These are phyloP conservation scores for Asteroscopus sphinx DNA, from an alignment of 2,888 invertebrate genomes.

Conservation along the genomic window DNA sequence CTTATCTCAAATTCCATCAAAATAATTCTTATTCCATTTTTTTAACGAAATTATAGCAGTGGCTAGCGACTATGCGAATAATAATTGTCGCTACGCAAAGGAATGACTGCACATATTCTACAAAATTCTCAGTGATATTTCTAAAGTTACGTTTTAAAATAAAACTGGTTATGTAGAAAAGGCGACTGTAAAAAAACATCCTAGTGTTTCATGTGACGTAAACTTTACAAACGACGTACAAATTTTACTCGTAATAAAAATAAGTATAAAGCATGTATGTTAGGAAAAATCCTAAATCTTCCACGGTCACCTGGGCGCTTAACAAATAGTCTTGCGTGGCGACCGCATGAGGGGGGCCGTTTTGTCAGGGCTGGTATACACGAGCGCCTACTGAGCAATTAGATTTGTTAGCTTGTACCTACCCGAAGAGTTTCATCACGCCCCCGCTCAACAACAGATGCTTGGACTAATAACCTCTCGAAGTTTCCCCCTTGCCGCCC, in stretches of 20 bases:
- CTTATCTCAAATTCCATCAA: constrained; percentile 55
- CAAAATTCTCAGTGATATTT: constrained; percentile 39
- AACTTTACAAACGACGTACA: constrained; percentile 42
- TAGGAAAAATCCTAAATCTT: constrained; percentile 59
- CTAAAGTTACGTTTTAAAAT: constrained; percentile 37
- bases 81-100: constrained; percentile 40
- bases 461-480: constrained; percentile 91
- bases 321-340: constrained; percentile 79
- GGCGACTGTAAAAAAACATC: constrained; percentile 37
- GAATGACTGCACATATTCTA: constrained; percentile 51
- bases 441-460: constrained; percentile 90
- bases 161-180: constrained; percentile 50
- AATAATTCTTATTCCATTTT: constrained; percentile 54
- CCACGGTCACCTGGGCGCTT: constrained; percentile 81
- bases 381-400: constrained; percentile 89
- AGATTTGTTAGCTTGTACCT: constrained; percentile 90
- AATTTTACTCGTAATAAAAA: constrained; percentile 50
- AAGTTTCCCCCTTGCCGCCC: constrained; percentile 86
- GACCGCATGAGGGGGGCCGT: constrained; percentile 81
- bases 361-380: constrained; percentile 84
- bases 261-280: constrained; percentile 50
- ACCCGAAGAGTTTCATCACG: constrained; percentile 87
- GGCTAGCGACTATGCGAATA: constrained; percentile 44
- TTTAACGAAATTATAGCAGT: constrained; percentile 28
- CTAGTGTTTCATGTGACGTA: constrained; percentile 42